phyloP scores from a whole-genome alignment of 2,113 vertebrate genomes.

The Cygnus buccinator region DNA sequence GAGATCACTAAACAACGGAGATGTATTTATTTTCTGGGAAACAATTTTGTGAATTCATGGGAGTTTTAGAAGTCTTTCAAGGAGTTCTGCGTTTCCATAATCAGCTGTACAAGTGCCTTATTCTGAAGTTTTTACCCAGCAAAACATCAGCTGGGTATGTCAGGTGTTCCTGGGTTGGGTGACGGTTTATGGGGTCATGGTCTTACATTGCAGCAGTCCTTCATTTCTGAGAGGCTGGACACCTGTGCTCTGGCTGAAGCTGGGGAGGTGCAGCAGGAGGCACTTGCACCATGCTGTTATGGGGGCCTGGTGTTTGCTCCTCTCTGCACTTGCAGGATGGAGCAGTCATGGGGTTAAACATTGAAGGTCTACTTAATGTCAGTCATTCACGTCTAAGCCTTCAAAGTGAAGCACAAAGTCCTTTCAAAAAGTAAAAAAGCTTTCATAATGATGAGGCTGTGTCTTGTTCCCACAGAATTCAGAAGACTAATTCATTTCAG shows the following conservation, averaged over 20 bases:
- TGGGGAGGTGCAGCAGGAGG: not conserved
- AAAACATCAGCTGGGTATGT: not conserved
- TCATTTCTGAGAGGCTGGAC: not conserved
- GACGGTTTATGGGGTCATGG: not conserved
- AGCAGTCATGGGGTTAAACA: not conserved
- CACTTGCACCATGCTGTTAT: rapidly evolving
- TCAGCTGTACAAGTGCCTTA: not conserved
- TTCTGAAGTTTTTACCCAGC: not conserved
- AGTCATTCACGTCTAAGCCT: not conserved
- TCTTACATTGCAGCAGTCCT: not conserved
- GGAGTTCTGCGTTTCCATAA: not conserved
- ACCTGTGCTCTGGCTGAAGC: not conserved
- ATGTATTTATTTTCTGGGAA: not conserved
- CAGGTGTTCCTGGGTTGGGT: not conserved
- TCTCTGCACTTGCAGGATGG: rapidly evolving
- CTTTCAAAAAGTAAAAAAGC: not conserved
- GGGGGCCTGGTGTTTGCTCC: not conserved
- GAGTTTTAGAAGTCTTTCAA: not conserved
- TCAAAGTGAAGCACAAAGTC: not conserved
- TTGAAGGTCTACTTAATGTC: not conserved
- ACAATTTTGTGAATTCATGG: not conserved
- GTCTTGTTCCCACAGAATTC: not conserved
- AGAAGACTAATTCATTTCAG: not conserved
- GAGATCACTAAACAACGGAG: not conserved
- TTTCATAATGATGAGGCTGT: not conserved